Evolutionary conservation across 2,888 invertebrate species (phyloP), one percentile per base, ranked within the genome.

Genomic region (Acanthopleura granulata): DNA sequence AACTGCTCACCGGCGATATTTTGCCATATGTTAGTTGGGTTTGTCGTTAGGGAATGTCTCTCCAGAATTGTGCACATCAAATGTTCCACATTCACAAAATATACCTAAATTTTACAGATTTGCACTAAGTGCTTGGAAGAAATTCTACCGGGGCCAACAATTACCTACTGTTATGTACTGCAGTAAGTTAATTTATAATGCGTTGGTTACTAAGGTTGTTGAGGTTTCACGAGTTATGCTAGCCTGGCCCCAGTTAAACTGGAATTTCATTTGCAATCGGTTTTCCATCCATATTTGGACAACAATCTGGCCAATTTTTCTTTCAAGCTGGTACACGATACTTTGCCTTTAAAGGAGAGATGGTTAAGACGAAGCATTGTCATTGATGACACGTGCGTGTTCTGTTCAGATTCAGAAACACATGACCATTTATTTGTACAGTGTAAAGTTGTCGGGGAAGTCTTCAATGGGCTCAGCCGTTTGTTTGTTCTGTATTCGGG

Each of bases 21-120:
- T 69, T 69, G 69, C 69, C 15, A 69, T 6, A 29, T 69, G 14
- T 69, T 69, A 18, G 69, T 9, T 69, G 9, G 69, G 69, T 1
- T 69, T 69, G 12, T 69, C 6, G 1, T 69, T 69, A 27, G 14
- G 69, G 14, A 18, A 57, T 4, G 12, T 57, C 12, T 22, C 6
- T n/a, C 57, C 12, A 4, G 12, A 6, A 9, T 57, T 57, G 18
- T 18, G n/a, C 6, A 57, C 3, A n/a, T 12, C 57, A 22, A 57
- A 57, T 57, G 12, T 57, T 22, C 57, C 57, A 57, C 57, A 57
- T 22, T 57, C 57, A 57, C 3, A n/a, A 3, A 57, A 57, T 57
- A 6, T 18, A n/a, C 57, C 57, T 18, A 3, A 3, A n/a, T 57
- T 57, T 12, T 57, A 57, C 22, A 57, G 22, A 18, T 18, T 57